Evolutionary conservation across 1,140 invertebrate species (phyloP).

Genomic region (Rhizoglyphus robini): DNA sequence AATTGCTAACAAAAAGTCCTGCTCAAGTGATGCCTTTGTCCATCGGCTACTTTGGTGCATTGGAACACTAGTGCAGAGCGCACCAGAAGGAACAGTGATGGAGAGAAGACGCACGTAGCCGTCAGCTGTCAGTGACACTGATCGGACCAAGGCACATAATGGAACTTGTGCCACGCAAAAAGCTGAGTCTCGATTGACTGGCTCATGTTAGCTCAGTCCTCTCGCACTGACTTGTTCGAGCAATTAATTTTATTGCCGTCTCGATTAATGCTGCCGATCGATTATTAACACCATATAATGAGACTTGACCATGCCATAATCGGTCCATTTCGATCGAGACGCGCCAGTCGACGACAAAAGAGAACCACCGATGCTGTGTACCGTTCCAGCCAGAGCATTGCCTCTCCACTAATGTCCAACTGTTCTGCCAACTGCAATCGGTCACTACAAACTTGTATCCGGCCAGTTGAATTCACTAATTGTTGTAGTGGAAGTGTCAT

Average conservation of each 20-base stretch:
- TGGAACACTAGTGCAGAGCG: not conserved
- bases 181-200: not conserved
- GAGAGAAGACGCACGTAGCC: not conserved
- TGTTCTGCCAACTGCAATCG: too few relatives aligned
- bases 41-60: not conserved
- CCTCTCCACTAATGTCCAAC: too few relatives aligned
- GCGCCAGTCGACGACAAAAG: too few relatives aligned
- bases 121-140: slow-evolving; percentile 12
- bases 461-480: too few relatives aligned
- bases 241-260: slow-evolving; percentile 11
- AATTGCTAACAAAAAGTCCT: not conserved
- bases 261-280: not conserved
- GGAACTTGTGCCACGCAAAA: not conserved
- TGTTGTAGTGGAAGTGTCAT: too few relatives aligned
- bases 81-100: not conserved
- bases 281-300: slow-evolving; percentile 1
- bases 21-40: not conserved
- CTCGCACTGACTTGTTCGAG: not conserved
- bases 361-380: too few relatives aligned
- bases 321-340: too few relatives aligned
- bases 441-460: too few relatives aligned
- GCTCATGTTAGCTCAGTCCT: not conserved
- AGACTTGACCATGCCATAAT: too few relatives aligned
- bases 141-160: not conserved
- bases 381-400: too few relatives aligned